phyloP scores from a whole-genome alignment of 2,888 invertebrate genomes.

The Drosophila picticornis region DNA sequence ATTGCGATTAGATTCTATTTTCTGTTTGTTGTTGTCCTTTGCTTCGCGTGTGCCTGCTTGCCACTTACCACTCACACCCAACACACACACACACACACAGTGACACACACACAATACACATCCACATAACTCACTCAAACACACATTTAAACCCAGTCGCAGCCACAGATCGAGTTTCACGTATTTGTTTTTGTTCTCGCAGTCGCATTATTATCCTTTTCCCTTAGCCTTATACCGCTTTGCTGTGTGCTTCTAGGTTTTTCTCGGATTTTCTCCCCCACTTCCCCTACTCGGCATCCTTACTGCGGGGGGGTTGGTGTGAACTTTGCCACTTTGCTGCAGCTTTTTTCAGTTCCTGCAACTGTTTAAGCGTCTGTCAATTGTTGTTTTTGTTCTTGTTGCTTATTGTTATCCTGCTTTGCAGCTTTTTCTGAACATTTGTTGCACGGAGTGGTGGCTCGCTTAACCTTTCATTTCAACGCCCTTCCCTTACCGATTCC shows the following conservation, averaged over 20 bases:
- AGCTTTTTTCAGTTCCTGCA: constrained; percentile 62
- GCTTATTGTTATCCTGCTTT: constrained; percentile 49
- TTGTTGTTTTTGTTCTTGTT: constrained; percentile 40
- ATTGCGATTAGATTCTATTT: constrained; percentile 78
- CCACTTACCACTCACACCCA: constrained; percentile 23
- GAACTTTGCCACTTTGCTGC: constrained; percentile 83
- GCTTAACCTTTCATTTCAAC: constrained; percentile 32
- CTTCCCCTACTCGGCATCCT: not conserved
- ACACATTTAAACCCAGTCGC: constrained; percentile 25
- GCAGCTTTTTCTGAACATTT: constrained; percentile 39
- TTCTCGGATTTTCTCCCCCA: constrained; percentile 1
- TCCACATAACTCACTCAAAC: constrained; percentile 6
- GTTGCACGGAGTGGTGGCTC: constrained; percentile 46
- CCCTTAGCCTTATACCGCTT: constrained; percentile 35
- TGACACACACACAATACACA: constrained; percentile 5
- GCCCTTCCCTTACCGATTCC: not conserved
- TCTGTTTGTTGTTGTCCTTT: constrained; percentile 41
- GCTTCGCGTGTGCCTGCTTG: constrained; percentile 30
- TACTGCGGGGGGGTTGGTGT: constrained; percentile 81
- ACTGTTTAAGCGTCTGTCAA: constrained; percentile 54
- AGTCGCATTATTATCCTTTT: constrained; percentile 69
- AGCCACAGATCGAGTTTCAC: constrained; percentile 64
- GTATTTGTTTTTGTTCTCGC: constrained; percentile 62
- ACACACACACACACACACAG: constrained; percentile 9
- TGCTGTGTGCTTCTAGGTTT: constrained; percentile 25